phyloP scores from a whole-genome alignment of 2,888 invertebrate genomes.

The Drosophila rellima region DNA sequence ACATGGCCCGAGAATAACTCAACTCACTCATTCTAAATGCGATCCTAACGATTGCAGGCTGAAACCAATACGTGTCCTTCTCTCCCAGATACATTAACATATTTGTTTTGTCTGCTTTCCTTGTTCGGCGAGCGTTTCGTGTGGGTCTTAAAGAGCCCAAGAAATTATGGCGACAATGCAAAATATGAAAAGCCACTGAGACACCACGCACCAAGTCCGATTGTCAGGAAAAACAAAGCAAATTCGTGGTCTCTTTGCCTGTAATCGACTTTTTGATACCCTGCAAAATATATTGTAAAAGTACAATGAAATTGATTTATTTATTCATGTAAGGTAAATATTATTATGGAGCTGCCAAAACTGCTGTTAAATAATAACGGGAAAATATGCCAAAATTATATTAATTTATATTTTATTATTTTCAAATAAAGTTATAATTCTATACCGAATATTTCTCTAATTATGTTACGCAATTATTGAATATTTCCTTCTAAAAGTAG shows the following conservation, averaged over 20 bases:
- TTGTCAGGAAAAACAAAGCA: constrained; percentile 49
- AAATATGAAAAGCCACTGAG: constrained; percentile 64
- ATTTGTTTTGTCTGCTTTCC: constrained; percentile 78
- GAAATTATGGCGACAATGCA: constrained; percentile 73
- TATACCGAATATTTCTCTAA: no score
- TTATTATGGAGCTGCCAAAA: no score
- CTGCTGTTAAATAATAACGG: no score
- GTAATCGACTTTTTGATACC: constrained; percentile 10
- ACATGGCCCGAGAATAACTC: constrained; percentile 63
- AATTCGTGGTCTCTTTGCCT: neutral
- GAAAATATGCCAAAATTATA: no score
- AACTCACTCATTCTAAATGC: constrained; percentile 70
- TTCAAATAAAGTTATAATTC: no score
- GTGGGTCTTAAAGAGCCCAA: constrained; percentile 50
- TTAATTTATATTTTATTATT: no score
- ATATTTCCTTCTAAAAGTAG: no score
- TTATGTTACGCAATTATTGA: no score
- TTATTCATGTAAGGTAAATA: no score
- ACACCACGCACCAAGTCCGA: constrained; percentile 39
- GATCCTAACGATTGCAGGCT: constrained; percentile 75
- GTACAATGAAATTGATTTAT: no score
- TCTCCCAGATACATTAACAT: constrained; percentile 75
- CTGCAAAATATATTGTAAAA: constrained; percentile 1
- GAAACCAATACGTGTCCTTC: constrained; percentile 78
- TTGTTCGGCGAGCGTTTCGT: constrained; percentile 28